Conservation (phyloP, 2,113 vertebrate genomes). For the Isurus oxyrinchus region DNA sequence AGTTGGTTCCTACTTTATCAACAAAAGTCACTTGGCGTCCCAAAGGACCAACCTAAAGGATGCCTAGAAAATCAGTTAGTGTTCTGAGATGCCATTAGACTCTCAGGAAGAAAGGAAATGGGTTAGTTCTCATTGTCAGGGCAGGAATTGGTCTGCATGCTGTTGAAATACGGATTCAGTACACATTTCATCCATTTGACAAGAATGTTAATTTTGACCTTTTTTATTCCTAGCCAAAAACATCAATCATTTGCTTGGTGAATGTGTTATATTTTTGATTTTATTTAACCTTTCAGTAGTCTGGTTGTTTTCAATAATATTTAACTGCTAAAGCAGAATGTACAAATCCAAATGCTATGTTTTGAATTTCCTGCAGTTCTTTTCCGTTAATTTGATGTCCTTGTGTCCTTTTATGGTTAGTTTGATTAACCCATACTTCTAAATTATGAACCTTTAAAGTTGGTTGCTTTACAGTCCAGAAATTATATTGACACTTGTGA, state of each 20-base stretch:
- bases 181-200: conserved; percentile 6
- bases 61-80: neutral
- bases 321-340: neutral
- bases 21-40: neutral
- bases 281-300: neutral
- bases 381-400: neutral
- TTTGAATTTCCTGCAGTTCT: neutral
- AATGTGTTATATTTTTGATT: neutral
- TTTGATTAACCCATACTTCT: neutral
- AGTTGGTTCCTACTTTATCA: neutral
- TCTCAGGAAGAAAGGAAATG: neutral
- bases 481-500: neutral
- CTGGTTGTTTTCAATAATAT: neutral
- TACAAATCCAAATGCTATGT: neutral
- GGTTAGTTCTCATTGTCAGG: neutral
- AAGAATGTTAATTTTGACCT: conserved; percentile 30
- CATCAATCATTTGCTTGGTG: neutral
- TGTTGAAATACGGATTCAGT: neutral
- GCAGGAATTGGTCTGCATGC: too few species aligned
- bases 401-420: neutral
- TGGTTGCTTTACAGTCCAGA: neutral
- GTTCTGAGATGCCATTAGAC: too few species aligned
- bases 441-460: neutral
- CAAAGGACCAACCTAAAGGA: neutral
- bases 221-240: neutral